These are phyloP conservation scores for Ferrisia virgata DNA, from an alignment of 2,888 invertebrate genomes.

Conservation along the genomic window DNA sequence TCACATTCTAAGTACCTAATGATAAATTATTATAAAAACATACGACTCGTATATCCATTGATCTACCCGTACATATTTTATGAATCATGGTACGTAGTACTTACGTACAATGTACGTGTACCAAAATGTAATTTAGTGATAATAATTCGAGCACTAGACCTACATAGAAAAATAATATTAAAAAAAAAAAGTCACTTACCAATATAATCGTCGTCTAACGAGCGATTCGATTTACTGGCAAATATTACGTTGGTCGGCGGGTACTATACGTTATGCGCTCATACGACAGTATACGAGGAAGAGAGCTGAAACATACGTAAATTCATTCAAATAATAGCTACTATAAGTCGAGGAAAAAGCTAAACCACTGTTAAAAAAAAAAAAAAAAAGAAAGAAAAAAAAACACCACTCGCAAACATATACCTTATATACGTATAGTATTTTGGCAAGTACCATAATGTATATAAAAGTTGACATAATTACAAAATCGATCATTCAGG, in stretches of 20 bases:
- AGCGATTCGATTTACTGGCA: neutral
- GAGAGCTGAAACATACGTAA: neutral
- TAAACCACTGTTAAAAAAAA: neutral
- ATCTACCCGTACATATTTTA: too few relatives aligned
- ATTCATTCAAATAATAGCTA: neutral
- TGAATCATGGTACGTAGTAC: too few relatives aligned
- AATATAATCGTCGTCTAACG: slow-evolving; percentile 10
- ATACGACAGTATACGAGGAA: neutral
- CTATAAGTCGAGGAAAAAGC: neutral
- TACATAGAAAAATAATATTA: neutral
- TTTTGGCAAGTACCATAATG: neutral
- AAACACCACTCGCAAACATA: neutral
- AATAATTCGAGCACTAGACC: too few relatives aligned
- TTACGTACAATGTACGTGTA: too few relatives aligned
- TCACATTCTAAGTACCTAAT: too few relatives aligned
- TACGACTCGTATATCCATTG: too few relatives aligned
- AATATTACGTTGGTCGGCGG: neutral
- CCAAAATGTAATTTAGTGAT: neutral
- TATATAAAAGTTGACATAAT: neutral
- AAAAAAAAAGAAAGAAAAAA: neutral
- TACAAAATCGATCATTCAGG: slow-evolving; percentile 25
- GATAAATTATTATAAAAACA: too few relatives aligned
- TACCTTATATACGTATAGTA: neutral
- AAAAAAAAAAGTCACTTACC: neutral
- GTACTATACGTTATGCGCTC: neutral